Evolutionary conservation across 2,113 vertebrate species (phyloP).

Genomic region (Pygoscelis adeliae): DNA sequence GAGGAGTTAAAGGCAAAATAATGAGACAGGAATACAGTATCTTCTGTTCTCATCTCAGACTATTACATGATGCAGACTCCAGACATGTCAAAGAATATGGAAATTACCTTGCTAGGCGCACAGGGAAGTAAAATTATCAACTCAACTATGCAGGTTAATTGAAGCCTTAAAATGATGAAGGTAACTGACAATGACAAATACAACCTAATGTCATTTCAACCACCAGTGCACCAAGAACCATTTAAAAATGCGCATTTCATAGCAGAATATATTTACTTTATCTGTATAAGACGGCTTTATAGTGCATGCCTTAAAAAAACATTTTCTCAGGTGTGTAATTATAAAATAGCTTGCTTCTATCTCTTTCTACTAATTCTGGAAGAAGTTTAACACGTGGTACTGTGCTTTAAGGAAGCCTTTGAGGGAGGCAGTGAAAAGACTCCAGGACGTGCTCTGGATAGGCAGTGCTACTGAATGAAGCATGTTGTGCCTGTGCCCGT

Average conservation of each 20-base stretch:
- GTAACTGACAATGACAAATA: constrained; percentile 58
- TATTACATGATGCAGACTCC: neutral
- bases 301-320: neutral
- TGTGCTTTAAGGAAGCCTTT: neutral
- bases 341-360: neutral
- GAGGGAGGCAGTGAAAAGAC: neutral
- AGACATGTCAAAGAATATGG: constrained; percentile 47
- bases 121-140: constrained; percentile 50
- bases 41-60: constrained; percentile 9
- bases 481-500: accelerated
- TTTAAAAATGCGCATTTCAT: constrained; percentile 36
- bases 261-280: constrained; percentile 27
- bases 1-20: constrained; percentile 44
- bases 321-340: neutral
- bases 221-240: constrained; percentile 16
- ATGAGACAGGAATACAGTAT: neutral
- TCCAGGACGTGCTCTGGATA: neutral
- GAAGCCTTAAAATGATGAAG: constrained; percentile 54
- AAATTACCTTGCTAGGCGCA: constrained; percentile 37
- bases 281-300: neutral
- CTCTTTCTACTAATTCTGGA: neutral
- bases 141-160: constrained; percentile 16
- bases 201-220: neutral
- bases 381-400: neutral
- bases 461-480: neutral